Conservation (phyloP, 2,113 vertebrate genomes). For the Benitochromis conjunctus region DNA sequence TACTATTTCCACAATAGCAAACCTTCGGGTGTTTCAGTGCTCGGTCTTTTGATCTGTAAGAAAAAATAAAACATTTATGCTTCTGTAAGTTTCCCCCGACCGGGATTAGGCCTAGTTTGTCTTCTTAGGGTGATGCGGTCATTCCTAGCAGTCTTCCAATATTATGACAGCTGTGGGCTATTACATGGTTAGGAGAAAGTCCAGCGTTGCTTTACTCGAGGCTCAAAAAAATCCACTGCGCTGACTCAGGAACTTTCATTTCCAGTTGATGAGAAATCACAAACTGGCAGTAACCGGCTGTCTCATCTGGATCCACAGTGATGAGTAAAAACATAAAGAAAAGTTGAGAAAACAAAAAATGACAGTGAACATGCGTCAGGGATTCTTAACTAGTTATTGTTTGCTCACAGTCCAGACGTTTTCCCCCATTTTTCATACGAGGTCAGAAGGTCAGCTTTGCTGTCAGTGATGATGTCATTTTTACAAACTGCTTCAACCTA, state of each 20-base stretch:
- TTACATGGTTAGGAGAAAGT: neutral
- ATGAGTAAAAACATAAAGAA: neutral
- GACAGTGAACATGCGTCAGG: neutral
- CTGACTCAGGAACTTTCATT: conserved; percentile 33
- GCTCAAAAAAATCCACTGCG: neutral
- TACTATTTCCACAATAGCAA: neutral
- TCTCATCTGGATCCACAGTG: neutral
- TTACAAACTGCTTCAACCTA: neutral
- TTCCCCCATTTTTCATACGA: neutral
- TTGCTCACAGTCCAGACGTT: neutral
- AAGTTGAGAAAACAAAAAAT: neutral
- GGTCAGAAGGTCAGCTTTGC: neutral
- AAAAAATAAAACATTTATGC: neutral
- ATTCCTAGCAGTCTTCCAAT: neutral
- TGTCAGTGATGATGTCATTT: rapidly evolving
- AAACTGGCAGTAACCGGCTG: neutral
- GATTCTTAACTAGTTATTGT: neutral
- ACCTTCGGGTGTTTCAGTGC: neutral
- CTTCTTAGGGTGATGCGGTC: neutral
- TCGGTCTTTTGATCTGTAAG: neutral
- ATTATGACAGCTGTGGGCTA: conserved; percentile 11
- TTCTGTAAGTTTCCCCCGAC: conserved; percentile 31
- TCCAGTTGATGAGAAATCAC: neutral
- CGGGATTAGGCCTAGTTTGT: neutral
- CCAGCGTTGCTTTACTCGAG: conserved; percentile 14